Evolutionary conservation across 2,797 vertebrate genomes (phyloP).

Genomic region (Hypotaenidia okinawae): DNA sequence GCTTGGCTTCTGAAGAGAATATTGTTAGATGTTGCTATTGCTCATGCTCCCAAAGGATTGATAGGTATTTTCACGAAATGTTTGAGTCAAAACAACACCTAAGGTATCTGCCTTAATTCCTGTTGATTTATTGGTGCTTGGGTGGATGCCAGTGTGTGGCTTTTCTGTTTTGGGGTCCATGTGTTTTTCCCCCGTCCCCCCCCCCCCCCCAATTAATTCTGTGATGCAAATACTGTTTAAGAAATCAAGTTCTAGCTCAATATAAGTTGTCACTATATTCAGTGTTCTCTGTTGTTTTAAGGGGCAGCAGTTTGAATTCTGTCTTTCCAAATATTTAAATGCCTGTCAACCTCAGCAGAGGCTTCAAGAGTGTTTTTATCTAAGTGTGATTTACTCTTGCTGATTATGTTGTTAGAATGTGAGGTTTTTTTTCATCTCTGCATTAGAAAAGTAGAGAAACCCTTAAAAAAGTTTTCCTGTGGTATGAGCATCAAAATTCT

Average conservation of each 20-base stretch:
- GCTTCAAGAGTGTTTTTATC: neutral
- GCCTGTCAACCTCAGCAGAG: neutral
- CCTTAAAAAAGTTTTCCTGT: neutral
- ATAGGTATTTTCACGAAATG: neutral
- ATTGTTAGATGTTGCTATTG: neutral
- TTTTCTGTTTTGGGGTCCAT: neutral
- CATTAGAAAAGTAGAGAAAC: neutral
- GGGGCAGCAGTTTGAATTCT: neutral
- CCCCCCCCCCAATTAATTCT: neutral
- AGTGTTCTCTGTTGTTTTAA: neutral
- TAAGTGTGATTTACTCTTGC: neutral
- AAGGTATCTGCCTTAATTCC: neutral
- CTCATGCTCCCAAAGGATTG: neutral
- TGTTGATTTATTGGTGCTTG: neutral
- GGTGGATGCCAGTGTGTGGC: neutral
- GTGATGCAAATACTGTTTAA: neutral
- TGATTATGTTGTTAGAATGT: neutral
- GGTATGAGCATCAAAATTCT: neutral
- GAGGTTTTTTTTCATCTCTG: neutral
- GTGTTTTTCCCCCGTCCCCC: too few relatives aligned
- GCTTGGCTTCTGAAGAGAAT: neutral
- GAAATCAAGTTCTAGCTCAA: neutral
- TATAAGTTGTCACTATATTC: neutral
- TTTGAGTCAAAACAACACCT: neutral
- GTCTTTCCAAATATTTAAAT: conserved; percentile 40